Conservation (phyloP, 2,797 vertebrate genomes). For the Pagetopsis macropterus region DNA sequence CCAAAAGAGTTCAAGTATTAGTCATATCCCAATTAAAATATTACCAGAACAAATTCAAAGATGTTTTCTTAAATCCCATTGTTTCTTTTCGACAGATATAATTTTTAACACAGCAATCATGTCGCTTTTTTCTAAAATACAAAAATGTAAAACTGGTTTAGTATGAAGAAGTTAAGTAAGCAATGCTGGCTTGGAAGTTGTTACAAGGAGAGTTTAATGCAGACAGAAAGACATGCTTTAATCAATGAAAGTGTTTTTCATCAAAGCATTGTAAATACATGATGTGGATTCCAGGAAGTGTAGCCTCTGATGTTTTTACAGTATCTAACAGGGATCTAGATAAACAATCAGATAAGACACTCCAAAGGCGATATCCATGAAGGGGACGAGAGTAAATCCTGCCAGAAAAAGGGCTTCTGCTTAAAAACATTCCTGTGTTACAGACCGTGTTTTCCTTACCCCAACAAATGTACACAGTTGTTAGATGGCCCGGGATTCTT, state of each 20-base stretch:
- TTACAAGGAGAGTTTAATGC: too few relatives aligned
- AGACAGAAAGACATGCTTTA: not conserved
- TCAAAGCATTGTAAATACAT: not conserved
- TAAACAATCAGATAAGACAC: constrained; percentile 18
- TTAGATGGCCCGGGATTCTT: constrained; percentile 86
- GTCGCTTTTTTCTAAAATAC: not conserved
- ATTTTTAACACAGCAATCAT: not conserved
- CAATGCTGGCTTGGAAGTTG: not conserved
- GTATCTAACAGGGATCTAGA: constrained; percentile 2
- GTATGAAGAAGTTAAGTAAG: too few relatives aligned
- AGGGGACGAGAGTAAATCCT: constrained; percentile 70
- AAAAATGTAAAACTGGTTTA: not conserved
- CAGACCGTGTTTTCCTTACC: constrained; percentile 89
- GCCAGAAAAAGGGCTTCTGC: constrained; percentile 81
- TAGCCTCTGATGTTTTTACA: not conserved
- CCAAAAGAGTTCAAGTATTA: not conserved
- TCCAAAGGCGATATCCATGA: constrained; percentile 80
- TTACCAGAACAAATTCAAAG: not conserved
- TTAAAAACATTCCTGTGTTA: constrained; percentile 80
- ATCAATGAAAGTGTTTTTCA: not conserved
- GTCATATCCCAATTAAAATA: not conserved
- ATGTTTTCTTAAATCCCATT: not conserved
- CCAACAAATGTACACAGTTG: constrained; percentile 88
- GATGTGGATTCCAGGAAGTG: not conserved
- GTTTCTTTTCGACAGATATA: not conserved